These are phyloP conservation scores for Datnioides undecimradiatus DNA, from an alignment of 2,113 vertebrate species.

Conservation along the genomic window DNA sequence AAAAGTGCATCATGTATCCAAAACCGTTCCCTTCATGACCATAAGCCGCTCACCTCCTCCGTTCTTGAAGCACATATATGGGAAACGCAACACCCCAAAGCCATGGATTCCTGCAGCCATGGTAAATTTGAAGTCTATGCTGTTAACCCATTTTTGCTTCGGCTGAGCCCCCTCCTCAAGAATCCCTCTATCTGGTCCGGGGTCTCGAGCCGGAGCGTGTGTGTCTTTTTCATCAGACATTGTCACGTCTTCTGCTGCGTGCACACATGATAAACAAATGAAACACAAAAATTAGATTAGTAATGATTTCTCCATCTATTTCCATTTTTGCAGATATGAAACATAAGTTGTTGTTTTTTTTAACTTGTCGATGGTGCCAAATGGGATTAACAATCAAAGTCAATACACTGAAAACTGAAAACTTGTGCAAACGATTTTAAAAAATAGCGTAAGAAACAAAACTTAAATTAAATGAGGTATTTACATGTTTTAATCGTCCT, in stretches of 20 bases:
- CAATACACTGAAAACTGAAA: too few relatives aligned
- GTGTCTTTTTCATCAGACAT: conserved; percentile 70
- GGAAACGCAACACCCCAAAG: conserved; percentile 92
- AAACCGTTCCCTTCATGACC: conserved; percentile 35
- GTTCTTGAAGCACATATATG: conserved; percentile 92
- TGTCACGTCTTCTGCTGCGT: conserved; percentile 11
- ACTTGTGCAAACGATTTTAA: background rate
- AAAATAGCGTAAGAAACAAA: background rate
- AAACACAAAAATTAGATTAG: too few relatives aligned
- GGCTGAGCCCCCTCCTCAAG: conserved; percentile 59
- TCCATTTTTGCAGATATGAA: background rate
- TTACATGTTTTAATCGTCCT: background rate
- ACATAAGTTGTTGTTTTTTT: too few relatives aligned
- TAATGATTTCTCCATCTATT: too few relatives aligned
- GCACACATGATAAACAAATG: background rate
- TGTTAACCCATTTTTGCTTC: conserved; percentile 92
- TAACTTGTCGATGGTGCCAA: too few relatives aligned
- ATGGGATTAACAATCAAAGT: too few relatives aligned
- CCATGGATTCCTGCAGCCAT: conserved; percentile 95
- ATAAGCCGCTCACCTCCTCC: conserved; percentile 93
- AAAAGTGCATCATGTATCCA: background rate
- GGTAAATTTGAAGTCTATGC: conserved; percentile 90
- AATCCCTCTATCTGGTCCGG: conserved; percentile 18
- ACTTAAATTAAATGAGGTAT: background rate
- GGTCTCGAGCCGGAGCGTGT: background rate